Evolutionary conservation across 1,140 invertebrate species (phyloP), one percentile per base, ranked within the genome.

Genomic region (Rhynchophorus ferrugineus): DNA sequence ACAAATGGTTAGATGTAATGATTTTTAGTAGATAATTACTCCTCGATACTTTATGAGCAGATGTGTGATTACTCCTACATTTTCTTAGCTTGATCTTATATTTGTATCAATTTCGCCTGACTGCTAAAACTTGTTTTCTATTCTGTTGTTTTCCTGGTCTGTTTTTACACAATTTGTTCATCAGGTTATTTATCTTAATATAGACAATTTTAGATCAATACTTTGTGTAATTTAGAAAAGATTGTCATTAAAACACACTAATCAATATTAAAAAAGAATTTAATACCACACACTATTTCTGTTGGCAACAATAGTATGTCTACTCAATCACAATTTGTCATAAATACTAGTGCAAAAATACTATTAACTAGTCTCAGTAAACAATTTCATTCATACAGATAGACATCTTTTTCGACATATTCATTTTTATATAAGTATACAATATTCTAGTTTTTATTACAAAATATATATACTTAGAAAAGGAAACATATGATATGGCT

Each of bases 291-390:
- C 59, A 56, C 57, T 58, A 59, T 56, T 41, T 57, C 56, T 61
- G 58, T 61, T 61, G 59, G 61, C 61, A 61, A 63, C 59, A 61
- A 59, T 63, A 54, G 51, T 54, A 58, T 60, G 58, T 61, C 59
- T 63, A 61, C 57, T 50, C 60, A 63, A 63, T 63, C 61, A 63
- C 61, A 61, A 50, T 54, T 60, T 59, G 57, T 60, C 59, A 63
- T 63, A 63, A 63, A 63, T 66, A 63, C 64, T 66, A 66, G 64
- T 66, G 64, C 64, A 66, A 66, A 66, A 66, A 66, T 66, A 66
- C 64, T 64, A 64, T 63, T 47, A 57, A 63, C 58, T 63, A 65
- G 57, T 62, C 57, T 49, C 38, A 37, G 47, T 42, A 21, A 44
- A 56, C 46, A 29, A 46, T 50, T 37, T 45, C 53, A 56, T 51